Percentiles rank a stretch among this genome's conserved stretches.
Conservation (phyloP, 1,140 invertebrate species). For the Eurosta solidaginis region DNA sequence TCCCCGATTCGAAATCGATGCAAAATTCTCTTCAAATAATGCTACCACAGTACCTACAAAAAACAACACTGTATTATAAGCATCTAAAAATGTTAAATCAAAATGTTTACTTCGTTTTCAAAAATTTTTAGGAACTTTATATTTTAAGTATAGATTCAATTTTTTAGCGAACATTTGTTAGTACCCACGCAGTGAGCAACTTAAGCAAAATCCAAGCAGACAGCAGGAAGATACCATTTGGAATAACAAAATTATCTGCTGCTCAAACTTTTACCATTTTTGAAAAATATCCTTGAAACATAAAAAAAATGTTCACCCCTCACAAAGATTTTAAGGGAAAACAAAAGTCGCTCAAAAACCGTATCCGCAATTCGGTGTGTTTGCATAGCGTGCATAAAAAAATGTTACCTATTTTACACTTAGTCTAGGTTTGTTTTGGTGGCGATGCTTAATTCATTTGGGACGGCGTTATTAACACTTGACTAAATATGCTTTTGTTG, state of each 20-base stretch:
- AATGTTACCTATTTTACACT: neutral
- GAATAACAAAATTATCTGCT: constrained; percentile 59
- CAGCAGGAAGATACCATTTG: constrained; percentile 43
- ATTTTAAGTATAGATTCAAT: no score
- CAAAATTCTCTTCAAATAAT: no score
- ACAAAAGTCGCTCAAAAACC: neutral
- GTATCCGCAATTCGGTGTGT: neutral
- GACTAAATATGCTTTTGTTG: constrained; percentile 59
- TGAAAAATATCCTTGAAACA: neutral
- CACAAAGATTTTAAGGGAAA: neutral
- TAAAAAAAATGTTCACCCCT: constrained; percentile 15
- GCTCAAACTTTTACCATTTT: constrained; percentile 33
- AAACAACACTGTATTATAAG: neutral
- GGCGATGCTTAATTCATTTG: constrained; percentile 33
- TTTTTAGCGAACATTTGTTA: no score
- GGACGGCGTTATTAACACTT: constrained; percentile 58
- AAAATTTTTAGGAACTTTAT: no score
- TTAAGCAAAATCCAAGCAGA: neutral
- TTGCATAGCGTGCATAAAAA: neutral
- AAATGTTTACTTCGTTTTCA: no score
- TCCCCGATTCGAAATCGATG: no score
- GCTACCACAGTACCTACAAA: no score
- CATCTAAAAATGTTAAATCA: no score
- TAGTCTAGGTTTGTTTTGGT: neutral
- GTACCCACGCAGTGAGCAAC: no score